A percentile compares a stretch with the other conserved stretches of the same genome.
These are phyloP conservation scores for Nemotelus nigrinus DNA, from an alignment of 2,888 invertebrate genomes.

Conservation along the genomic window DNA sequence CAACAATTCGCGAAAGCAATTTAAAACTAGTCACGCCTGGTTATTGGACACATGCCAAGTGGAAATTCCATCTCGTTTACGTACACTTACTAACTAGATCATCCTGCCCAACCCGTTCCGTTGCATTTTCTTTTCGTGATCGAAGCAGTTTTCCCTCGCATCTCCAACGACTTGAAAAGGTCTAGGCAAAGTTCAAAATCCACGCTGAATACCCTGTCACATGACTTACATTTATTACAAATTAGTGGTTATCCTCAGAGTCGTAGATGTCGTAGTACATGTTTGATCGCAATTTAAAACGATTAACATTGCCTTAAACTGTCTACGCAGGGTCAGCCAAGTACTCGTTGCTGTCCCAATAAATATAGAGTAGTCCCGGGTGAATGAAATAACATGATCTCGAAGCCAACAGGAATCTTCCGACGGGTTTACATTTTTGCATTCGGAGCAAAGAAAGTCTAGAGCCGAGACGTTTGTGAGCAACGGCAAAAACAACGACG, in stretches of 20 bases:
- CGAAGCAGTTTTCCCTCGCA: neutral
- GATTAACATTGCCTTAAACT: conserved; percentile 14
- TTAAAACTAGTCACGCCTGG: conserved; percentile 3
- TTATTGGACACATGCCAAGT: neutral
- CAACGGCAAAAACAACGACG: neutral
- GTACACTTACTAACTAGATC: neutral
- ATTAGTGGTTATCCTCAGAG: neutral
- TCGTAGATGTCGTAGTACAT: neutral
- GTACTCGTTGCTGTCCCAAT: no score
- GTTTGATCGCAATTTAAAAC: neutral
- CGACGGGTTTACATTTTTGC: neutral
- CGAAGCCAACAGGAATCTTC: neutral
- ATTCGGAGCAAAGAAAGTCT: conserved; percentile 35
- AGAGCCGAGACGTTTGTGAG: neutral
- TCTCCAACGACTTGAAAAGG: conserved; percentile 27
- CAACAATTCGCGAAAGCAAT: neutral
- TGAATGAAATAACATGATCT: neutral
- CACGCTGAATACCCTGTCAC: neutral
- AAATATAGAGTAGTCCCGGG: no score
- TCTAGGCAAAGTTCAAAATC: conserved; percentile 40
- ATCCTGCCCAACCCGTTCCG: conserved; percentile 6
- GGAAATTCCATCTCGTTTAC: neutral
- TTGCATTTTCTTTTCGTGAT: neutral
- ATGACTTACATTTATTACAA: neutral
- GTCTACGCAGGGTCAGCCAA: neutral